A percentile compares a stretch with the other conserved stretches of the same genome.
These are phyloP conservation scores for Trichogramma pretiosum DNA, from an alignment of 1,140 invertebrate genomes.

Conservation along the genomic window DNA sequence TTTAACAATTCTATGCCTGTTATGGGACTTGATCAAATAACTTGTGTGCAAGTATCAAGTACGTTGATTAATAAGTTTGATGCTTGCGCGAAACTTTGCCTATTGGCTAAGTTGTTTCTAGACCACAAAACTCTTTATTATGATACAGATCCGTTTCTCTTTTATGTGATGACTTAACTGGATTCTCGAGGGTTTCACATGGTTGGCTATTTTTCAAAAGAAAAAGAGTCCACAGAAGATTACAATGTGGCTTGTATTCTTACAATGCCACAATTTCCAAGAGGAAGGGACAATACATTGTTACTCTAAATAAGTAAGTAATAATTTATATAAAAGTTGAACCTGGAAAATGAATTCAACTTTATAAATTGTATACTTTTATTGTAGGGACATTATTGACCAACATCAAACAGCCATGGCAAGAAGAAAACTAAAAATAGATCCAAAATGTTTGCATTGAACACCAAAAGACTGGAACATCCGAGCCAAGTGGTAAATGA, in stretches of 20 bases:
- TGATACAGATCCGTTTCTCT: slow-evolving; percentile 97
- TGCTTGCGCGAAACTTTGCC: slow-evolving; percentile 70
- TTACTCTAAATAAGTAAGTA: slow-evolving; percentile 93
- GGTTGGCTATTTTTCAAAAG: slow-evolving; percentile 99
- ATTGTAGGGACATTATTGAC: slow-evolving; percentile 70
- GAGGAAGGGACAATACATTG: slow-evolving; percentile 96
- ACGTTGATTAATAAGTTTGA: too few species aligned
- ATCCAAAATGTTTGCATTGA: slow-evolving; percentile 94
- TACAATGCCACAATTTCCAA: slow-evolving; percentile 95
- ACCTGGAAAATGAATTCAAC: too few species aligned
- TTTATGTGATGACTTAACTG: slow-evolving; percentile 97
- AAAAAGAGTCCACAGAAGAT: slow-evolving; percentile 97
- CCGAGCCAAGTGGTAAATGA: slow-evolving; percentile 83
- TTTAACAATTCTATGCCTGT: too few species aligned
- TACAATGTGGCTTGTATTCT: slow-evolving; percentile 99
- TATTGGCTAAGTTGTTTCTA: slow-evolving; percentile 94
- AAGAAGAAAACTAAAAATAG: slow-evolving; percentile 81
- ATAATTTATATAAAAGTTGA: too few species aligned
- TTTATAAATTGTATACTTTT: too few species aligned
- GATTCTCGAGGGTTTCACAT: slow-evolving; percentile 87
- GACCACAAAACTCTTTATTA: slow-evolving; percentile 99
- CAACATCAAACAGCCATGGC: slow-evolving; percentile 78
- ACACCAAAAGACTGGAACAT: slow-evolving; percentile 99
- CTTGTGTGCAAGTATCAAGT: too few species aligned
- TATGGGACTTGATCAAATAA: too few species aligned